Percentiles rank a stretch among this genome's conserved stretches.
Evolutionary conservation across 2,888 invertebrate species (phyloP).

Genomic region (Tetranychus truncatus): DNA sequence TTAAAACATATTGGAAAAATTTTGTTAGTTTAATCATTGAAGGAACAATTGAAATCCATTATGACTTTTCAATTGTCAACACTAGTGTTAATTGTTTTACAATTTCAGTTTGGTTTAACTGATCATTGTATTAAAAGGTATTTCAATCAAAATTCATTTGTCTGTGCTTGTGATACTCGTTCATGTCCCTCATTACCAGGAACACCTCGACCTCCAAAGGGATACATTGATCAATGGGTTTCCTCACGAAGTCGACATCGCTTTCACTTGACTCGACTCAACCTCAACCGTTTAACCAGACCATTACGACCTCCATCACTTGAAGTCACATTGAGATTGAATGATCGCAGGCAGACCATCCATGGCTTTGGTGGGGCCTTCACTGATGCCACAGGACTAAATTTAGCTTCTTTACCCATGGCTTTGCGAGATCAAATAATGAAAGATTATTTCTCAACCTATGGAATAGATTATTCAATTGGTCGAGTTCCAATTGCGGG

Average conservation of each 20-base stretch:
- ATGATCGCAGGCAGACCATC: not conserved
- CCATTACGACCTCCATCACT: not conserved
- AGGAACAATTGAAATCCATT: too few relatives aligned
- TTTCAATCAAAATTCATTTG: not conserved
- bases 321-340: not conserved
- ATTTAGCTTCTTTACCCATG: slow-evolving; percentile 44
- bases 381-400: slow-evolving; percentile 50
- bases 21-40: too few relatives aligned
- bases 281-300: not conserved
- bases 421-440: slow-evolving; percentile 39
- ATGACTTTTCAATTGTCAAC: too few relatives aligned
- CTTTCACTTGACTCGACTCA: not conserved
- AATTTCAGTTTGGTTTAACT: not conserved
- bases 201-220: not conserved
- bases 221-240: not conserved
- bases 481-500: slow-evolving; percentile 49
- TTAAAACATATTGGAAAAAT: too few relatives aligned
- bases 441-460: slow-evolving; percentile 34
- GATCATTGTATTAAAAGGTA: not conserved
- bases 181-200: not conserved
- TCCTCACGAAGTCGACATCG: not conserved
- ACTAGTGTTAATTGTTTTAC: too few relatives aligned
- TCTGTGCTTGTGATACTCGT: not conserved
- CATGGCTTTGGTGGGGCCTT: slow-evolving; percentile 31
- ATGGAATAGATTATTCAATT: slow-evolving; percentile 49